Evolutionary conservation across 2,888 invertebrate species (phyloP).

Genomic region (Temnothorax rugatulus): DNA sequence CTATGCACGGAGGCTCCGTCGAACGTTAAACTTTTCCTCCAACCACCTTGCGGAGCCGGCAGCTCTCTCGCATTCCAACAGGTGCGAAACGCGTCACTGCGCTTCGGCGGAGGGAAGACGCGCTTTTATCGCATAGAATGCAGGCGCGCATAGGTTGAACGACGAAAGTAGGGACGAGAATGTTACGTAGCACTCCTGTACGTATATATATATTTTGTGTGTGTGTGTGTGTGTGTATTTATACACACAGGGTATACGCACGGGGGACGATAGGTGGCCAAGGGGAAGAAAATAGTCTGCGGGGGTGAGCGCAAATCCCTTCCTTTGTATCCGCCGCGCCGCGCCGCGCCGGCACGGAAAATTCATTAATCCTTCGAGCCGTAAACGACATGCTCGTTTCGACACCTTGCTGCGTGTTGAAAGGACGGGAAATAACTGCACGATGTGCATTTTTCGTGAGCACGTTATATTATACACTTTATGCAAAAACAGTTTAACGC

Average conservation of each 20-base stretch:
- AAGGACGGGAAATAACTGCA: constrained; percentile 39
- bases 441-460: constrained; percentile 26
- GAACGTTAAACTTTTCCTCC: constrained; percentile 69
- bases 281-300: not conserved
- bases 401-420: constrained; percentile 32
- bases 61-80: constrained; percentile 80
- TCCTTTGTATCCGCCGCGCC: constrained; percentile 68
- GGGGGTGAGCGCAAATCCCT: constrained; percentile 64
- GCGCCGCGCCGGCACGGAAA: constrained; percentile 72
- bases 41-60: constrained; percentile 58
- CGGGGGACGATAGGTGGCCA: not conserved
- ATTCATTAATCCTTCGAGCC: constrained; percentile 69
- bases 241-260: not conserved
- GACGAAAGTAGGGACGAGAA: constrained; percentile 34
- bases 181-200: constrained; percentile 18
- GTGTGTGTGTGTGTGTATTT: not conserved
- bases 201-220: no score
- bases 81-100: constrained; percentile 79
- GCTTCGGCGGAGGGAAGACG: constrained; percentile 64
- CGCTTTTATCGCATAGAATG: constrained; percentile 69
- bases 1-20: constrained; percentile 49
- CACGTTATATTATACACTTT: not conserved
- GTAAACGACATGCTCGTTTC: constrained; percentile 62
- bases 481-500: not conserved
- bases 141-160: constrained; percentile 65